Conservation (phyloP, 2,113 vertebrate genomes). For the Nothocercus nigrocapillus region DNA sequence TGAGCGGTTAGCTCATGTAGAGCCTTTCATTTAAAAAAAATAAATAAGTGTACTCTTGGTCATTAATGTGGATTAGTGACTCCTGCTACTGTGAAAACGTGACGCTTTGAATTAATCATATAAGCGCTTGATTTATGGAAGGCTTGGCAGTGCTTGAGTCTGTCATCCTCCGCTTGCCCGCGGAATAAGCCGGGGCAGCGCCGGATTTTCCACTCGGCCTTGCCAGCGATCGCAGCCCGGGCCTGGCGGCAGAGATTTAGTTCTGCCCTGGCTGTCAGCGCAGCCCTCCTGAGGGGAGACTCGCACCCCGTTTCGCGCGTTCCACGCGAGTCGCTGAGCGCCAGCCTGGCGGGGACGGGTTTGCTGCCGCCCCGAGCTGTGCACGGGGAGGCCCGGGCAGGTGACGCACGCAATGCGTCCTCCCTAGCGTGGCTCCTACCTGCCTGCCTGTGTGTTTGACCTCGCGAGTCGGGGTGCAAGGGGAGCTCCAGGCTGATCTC, state of each 20-base stretch:
- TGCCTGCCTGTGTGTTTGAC: too few relatives aligned
- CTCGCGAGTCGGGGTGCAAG: rapidly evolving
- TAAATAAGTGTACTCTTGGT: background rate
- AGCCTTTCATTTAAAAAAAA: constrained; percentile 32
- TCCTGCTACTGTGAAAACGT: background rate
- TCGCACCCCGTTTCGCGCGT: rapidly evolving
- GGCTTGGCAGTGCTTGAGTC: background rate
- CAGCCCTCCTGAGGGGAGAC: background rate
- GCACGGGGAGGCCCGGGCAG: too few relatives aligned
- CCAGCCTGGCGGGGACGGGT: too few relatives aligned
- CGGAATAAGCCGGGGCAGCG: background rate
- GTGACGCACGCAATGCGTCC: too few relatives aligned
- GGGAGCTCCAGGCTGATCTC: background rate
- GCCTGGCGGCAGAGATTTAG: background rate
- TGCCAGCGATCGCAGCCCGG: background rate
- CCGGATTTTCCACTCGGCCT: background rate
- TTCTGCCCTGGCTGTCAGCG: background rate
- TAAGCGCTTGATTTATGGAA: background rate
- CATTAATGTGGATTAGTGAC: constrained; percentile 21
- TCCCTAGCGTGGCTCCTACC: too few relatives aligned
- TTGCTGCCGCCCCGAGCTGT: background rate
- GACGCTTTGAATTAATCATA: background rate
- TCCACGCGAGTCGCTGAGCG: background rate
- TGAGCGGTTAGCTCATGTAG: background rate
- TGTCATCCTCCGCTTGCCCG: background rate